phyloP scores from a whole-genome alignment of 2,113 vertebrate genomes.

The Epinephelus moara region DNA sequence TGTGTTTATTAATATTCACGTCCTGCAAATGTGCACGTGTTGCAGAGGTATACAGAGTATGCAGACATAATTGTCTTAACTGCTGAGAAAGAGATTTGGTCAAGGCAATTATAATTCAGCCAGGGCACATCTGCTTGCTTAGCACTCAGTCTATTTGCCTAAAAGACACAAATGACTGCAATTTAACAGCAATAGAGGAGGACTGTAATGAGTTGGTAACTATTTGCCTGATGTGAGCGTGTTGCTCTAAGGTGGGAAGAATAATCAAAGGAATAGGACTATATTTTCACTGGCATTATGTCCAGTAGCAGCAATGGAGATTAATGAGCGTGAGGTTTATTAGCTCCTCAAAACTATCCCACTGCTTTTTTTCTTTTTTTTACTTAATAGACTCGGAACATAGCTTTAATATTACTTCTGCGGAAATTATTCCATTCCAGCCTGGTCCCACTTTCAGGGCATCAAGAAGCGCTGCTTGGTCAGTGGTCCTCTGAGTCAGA shows the following conservation, averaged over 20 bases:
- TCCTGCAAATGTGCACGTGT: conserved; percentile 17
- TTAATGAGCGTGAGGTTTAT: conserved; percentile 65
- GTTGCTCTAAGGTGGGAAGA: conserved; percentile 66
- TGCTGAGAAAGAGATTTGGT: conserved; percentile 73
- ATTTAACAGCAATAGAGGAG: conserved; percentile 74
- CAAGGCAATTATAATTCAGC: conserved; percentile 73
- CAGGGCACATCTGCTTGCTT: conserved; percentile 67
- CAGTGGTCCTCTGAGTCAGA: no score
- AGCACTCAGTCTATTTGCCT: conserved; percentile 72
- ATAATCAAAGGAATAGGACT: conserved; percentile 65
- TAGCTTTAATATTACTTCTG: conserved; percentile 6
- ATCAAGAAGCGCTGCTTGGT: no score
- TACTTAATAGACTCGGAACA: conserved; percentile 10
- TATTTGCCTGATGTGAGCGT: conserved; percentile 66
- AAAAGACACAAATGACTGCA: conserved; percentile 79
- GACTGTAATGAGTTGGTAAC: conserved; percentile 74
- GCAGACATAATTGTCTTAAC: conserved; percentile 62
- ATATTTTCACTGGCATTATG: conserved; percentile 60
- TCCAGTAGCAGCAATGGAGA: conserved; percentile 70
- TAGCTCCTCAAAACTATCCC: conserved; percentile 52
- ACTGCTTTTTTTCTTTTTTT: conserved; percentile 19
- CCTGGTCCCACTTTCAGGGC: no score
- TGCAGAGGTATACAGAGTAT: conserved; percentile 29
- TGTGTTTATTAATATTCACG: conserved; percentile 32
- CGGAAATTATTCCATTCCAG: conserved; percentile 3